Percentiles rank a stretch among this genome's conserved stretches.
These are phyloP conservation scores for Murina feae DNA, from an alignment of 2,113 vertebrate genomes.

Conservation along the genomic window DNA sequence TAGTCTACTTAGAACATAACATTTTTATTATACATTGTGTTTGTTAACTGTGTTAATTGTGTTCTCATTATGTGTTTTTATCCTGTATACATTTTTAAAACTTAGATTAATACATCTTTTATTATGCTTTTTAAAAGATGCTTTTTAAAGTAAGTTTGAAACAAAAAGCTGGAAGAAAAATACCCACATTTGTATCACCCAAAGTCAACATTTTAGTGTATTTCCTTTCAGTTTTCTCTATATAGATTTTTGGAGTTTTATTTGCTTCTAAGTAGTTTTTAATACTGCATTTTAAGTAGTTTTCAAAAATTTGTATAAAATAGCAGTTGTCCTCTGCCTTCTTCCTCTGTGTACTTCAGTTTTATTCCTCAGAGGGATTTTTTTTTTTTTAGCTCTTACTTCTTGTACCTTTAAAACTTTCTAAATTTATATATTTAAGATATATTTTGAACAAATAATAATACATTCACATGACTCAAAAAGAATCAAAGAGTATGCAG, in stretches of 20 bases:
- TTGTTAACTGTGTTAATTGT: background rate
- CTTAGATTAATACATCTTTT: background rate
- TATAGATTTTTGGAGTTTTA: background rate
- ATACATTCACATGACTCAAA: background rate
- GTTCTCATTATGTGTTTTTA: background rate
- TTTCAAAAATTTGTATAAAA: background rate
- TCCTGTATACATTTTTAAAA: background rate
- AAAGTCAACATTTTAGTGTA: background rate
- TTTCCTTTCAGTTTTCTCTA: background rate
- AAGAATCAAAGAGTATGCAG: background rate
- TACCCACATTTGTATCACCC: background rate
- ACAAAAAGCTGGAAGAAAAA: background rate
- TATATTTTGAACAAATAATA: background rate
- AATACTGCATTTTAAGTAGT: background rate
- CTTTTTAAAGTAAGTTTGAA: constrained; percentile 23
- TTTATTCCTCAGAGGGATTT: constrained; percentile 13
- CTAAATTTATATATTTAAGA: background rate
- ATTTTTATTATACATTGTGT: background rate
- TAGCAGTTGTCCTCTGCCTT: background rate
- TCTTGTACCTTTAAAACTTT: background rate
- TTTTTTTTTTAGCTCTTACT: constrained; percentile 20
- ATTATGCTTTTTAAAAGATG: background rate
- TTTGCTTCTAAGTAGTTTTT: constrained; percentile 31
- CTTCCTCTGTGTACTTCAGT: background rate
- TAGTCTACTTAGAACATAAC: background rate